Evolutionary conservation across 2,113 vertebrate species (phyloP).

Genomic region (Eurystomus gularis): DNA sequence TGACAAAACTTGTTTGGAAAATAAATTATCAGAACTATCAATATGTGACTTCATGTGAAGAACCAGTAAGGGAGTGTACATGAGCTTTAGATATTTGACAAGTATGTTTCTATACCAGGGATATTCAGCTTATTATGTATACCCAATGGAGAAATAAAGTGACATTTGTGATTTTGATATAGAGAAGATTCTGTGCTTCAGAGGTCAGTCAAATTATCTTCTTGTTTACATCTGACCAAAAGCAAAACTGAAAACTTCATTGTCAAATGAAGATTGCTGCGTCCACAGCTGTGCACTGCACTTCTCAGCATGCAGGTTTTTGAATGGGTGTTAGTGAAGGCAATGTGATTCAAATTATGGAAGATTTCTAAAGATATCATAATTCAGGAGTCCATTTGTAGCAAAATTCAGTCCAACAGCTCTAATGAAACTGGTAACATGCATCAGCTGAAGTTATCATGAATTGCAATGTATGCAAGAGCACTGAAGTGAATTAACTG

Average conservation of each 20-base stretch:
- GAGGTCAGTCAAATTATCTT: background rate
- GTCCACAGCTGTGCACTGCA: fast-evolving
- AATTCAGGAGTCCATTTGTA: background rate
- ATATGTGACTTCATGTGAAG: background rate
- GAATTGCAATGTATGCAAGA: background rate
- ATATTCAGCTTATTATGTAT: background rate
- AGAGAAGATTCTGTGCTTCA: background rate
- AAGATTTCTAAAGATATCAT: background rate
- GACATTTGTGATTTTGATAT: background rate
- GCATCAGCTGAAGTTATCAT: background rate
- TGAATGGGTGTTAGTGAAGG: background rate
- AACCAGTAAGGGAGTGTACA: too few relatives aligned
- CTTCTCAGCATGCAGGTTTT: background rate
- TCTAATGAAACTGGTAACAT: background rate
- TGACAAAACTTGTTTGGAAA: background rate
- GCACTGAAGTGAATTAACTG: background rate
- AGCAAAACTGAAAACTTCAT: background rate
- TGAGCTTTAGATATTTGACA: background rate
- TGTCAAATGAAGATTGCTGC: background rate
- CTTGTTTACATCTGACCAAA: background rate
- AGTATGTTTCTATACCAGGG: background rate
- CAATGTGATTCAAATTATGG: background rate
- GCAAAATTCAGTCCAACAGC: background rate
- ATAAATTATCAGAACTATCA: background rate
- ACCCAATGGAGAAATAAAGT: background rate